These are phyloP conservation scores for Lytechinus pictus DNA, from an alignment of 35 echinoderm and acorn worm genomes.

Conservation along the genomic window DNA sequence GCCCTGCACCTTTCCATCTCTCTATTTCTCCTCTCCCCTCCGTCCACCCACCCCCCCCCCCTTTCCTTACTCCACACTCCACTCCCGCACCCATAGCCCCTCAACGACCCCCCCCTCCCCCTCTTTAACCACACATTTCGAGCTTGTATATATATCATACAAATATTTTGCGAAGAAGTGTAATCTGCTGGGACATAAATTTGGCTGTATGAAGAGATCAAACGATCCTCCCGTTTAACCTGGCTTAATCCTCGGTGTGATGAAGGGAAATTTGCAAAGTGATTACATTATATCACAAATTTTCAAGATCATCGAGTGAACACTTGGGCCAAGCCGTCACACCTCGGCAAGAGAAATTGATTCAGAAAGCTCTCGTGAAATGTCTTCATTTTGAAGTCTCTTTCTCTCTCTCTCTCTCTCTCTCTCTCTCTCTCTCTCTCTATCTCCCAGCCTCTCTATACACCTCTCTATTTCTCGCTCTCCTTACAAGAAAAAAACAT, in stretches of 20 bases:
- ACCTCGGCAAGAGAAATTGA: not conserved
- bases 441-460: not conserved
- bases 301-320: conserved; percentile 2
- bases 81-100: no score
- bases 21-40: no score
- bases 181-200: not conserved
- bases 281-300: conserved; percentile 36
- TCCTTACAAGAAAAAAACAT: not conserved
- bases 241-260: conserved; percentile 11
- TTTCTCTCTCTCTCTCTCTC: not conserved
- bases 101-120: not conserved
- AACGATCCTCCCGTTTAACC: not conserved
- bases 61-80: no score
- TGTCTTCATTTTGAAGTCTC: not conserved
- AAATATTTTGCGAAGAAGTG: not conserved
- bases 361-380: not conserved
- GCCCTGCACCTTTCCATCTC: no score
- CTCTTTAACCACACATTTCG: not conserved
- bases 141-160: not conserved
- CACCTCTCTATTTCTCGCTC: not conserved
- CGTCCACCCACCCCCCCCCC: no score
- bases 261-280: conserved; percentile 34
- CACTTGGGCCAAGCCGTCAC: not conserved
- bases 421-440: not conserved
- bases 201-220: not conserved